These are phyloP conservation scores for Plagodis dolabraria DNA, from an alignment of 2,888 invertebrate species.

Conservation along the genomic window DNA sequence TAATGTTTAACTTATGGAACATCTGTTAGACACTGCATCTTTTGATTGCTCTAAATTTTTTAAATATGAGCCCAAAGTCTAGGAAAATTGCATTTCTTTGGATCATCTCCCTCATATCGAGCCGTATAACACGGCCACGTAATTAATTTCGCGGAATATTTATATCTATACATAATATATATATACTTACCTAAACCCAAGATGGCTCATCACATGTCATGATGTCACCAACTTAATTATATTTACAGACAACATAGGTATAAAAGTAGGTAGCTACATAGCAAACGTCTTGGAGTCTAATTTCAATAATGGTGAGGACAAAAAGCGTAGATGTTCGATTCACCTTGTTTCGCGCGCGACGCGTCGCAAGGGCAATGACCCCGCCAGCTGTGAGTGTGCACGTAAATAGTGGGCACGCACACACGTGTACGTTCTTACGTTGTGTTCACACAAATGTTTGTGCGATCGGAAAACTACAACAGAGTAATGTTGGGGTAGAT, in stretches of 20 bases:
- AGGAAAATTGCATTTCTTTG: too few species aligned
- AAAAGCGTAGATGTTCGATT: constrained; percentile 67
- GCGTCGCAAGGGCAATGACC: constrained; percentile 71
- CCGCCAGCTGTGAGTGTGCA: constrained; percentile 67
- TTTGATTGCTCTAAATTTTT: too few species aligned
- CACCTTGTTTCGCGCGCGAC: constrained; percentile 76
- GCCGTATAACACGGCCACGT: background rate
- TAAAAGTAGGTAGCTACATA: constrained; percentile 10
- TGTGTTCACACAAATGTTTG: constrained; percentile 31
- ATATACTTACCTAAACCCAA: too few species aligned
- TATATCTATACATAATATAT: constrained; percentile 1
- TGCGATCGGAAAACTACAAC: constrained; percentile 33
- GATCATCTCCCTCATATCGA: too few species aligned
- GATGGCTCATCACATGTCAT: constrained; percentile 1
- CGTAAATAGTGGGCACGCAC: constrained; percentile 62
- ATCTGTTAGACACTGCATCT: too few species aligned
- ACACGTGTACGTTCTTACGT: constrained; percentile 35
- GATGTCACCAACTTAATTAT: constrained; percentile 26
- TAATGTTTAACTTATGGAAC: too few species aligned
- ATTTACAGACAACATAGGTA: constrained; percentile 12
- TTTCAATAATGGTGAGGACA: constrained; percentile 60
- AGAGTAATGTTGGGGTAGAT: background rate
- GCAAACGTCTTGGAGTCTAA: constrained; percentile 38
- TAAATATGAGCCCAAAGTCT: too few species aligned
- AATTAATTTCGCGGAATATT: constrained; percentile 9